Evolutionary conservation across 2,888 invertebrate genomes (phyloP), one percentile per base, ranked within the genome.

Genomic region (Lasioglossum vierecki): DNA sequence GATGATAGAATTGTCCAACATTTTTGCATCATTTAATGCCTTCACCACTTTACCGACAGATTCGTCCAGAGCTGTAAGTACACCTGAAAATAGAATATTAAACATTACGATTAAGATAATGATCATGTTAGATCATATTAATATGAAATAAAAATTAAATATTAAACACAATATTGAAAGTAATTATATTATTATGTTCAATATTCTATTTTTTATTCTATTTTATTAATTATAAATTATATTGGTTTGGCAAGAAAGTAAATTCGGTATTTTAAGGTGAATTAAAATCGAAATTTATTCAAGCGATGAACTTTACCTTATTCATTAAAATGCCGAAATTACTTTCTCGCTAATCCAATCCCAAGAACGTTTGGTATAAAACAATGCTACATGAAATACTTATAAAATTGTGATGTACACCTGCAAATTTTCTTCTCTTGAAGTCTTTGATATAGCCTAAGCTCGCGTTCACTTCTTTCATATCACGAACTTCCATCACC

Each of bases 351-450:
- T 8, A 41, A 41, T 8, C 8, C 41, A 41, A 41, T 44, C 5
- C 39, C 39, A 39, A 3, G 44, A 15, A 46, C 3, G 4, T 15
- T 13, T 46, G 46, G 4, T 46, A 46, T 5, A 60, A 60, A 26
- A 13, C n/a, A 68, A 35, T 15, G 68, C 18, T n/a, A n/a, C 9
- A 39, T 4, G 0, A 68, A 39, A 66, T 66, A 22, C 35, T 18
- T 68, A 11, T 9, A 39, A 68, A 68, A 39, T 39, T 13, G 11
- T 46, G 22, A 5, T 18, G 11, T 15, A 1, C 57, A 98, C 98
- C 98, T 93, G 98, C 97, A 93, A 96, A 98, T 68, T 96, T 96
- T 90, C 97, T 96, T 87, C 98, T 95, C 76, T 97, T 96, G 0
- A 96, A 95, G 90, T 97, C 97, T 35, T 96, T 95, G 57, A 98